Conservation (phyloP, 2,113 vertebrate genomes). For the Hepsetus odoe region DNA sequence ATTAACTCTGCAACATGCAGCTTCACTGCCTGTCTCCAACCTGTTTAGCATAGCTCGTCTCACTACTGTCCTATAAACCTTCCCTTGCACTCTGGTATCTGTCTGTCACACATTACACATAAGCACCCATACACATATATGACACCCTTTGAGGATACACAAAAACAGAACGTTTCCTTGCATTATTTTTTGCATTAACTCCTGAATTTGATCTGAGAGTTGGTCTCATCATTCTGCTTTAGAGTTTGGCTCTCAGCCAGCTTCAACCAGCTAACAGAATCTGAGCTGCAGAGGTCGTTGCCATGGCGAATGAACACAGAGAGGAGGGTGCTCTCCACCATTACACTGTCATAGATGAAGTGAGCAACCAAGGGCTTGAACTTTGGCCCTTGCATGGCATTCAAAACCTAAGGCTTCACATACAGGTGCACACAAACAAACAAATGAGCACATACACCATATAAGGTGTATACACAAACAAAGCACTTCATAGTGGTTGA, state of each 20-base stretch:
- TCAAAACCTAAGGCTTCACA: conserved; percentile 28
- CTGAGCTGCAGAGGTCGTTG: conserved; percentile 31
- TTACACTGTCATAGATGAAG: conserved; percentile 13
- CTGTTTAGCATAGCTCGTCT: too few relatives aligned
- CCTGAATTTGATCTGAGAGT: conserved; percentile 23
- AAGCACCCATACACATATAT: too few relatives aligned
- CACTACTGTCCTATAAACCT: too few relatives aligned
- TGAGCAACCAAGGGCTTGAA: conserved; percentile 30
- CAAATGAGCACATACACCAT: conserved; percentile 6
- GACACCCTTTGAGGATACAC: not conserved
- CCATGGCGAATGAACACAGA: conserved; percentile 27
- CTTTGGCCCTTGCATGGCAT: conserved; percentile 37
- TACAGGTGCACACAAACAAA: conserved; percentile 25
- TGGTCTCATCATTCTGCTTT: not conserved
- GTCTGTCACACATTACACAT: too few relatives aligned
- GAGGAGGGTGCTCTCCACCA: conserved; percentile 14
- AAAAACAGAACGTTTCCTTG: conserved; percentile 1
- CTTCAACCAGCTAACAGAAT: conserved; percentile 30
- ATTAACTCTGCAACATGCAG: too few relatives aligned
- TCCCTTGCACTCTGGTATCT: too few relatives aligned
- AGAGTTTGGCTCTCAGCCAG: conserved; percentile 7
- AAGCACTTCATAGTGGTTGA: too few relatives aligned
- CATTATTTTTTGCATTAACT: conserved; percentile 1
- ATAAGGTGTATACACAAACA: too few relatives aligned
- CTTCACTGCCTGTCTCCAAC: too few relatives aligned